Evolutionary conservation across 2,113 vertebrate genomes (phyloP).

Genomic region (Hemicordylus capensis): DNA sequence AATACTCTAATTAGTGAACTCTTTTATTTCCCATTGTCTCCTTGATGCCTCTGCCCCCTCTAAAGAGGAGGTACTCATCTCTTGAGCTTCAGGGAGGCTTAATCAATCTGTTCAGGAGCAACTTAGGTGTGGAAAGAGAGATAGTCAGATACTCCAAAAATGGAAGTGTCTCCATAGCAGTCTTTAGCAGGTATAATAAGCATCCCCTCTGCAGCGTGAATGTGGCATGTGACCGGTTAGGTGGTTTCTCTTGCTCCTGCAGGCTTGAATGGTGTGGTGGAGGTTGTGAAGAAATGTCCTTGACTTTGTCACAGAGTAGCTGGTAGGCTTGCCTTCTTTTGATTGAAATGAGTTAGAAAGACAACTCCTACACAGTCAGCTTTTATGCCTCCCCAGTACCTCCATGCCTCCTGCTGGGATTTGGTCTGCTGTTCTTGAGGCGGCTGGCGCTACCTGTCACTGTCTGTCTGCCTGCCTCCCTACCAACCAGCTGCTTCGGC

Average conservation of each 20-base stretch:
- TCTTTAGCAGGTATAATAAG: background rate
- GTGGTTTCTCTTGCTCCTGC: background rate
- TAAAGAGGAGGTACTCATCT: background rate
- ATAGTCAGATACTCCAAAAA: background rate
- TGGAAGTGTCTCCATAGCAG: background rate
- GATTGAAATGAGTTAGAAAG: background rate
- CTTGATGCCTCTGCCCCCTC: background rate
- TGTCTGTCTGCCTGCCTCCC: background rate
- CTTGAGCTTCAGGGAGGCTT: background rate
- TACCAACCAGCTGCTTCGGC: background rate
- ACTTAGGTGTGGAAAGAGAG: background rate
- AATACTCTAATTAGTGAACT: background rate
- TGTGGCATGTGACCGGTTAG: no score
- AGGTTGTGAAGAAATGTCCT: background rate
- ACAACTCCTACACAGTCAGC: background rate
- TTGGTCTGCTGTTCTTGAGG: background rate
- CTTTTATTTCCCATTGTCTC: no score
- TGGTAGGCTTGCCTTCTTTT: background rate
- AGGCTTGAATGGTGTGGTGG: background rate
- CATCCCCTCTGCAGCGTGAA: no score
- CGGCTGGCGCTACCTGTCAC: conserved; percentile 1
- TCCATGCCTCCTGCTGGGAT: background rate
- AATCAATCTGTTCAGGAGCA: background rate
- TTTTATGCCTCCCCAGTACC: background rate
- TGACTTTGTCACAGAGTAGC: background rate